Conservation (phyloP, 2,888 invertebrate genomes). For the Meloe dianella region DNA sequence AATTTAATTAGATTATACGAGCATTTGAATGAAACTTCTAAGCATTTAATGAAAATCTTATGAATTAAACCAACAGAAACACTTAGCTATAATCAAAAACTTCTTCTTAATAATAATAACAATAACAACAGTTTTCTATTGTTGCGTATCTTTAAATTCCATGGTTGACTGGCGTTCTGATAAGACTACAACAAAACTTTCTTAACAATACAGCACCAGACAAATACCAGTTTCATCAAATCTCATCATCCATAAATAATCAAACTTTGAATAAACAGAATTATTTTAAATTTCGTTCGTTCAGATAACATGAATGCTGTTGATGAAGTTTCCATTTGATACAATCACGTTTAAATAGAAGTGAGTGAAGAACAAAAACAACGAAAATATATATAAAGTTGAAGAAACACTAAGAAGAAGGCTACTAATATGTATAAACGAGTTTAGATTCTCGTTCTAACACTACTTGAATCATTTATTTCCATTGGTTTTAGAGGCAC, state of each 20-base stretch:
- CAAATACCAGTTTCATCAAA: not conserved
- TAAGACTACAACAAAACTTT: not conserved
- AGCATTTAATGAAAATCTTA: not conserved
- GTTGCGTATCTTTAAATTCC: not conserved
- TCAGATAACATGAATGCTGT: not conserved
- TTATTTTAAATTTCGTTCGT: not conserved
- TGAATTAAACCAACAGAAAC: not conserved
- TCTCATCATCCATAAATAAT: not conserved
- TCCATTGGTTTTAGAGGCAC: constrained; percentile 50
- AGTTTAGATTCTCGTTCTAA: constrained; percentile 36
- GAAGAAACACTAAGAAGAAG: no score
- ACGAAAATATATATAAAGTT: constrained; percentile 24
- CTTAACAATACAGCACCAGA: not conserved
- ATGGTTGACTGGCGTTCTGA: not conserved
- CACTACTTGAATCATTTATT: constrained; percentile 51
- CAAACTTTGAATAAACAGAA: not conserved
- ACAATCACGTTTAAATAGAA: constrained; percentile 22
- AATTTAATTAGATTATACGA: not conserved
- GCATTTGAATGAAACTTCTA: not conserved
- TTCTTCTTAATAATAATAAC: not conserved
- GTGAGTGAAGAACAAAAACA: not conserved
- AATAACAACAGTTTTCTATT: not conserved
- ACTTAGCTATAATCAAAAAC: not conserved
- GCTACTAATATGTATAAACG: no score
- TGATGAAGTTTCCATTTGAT: not conserved